Evolutionary conservation across 2,797 vertebrate species (phyloP), one percentile per base, ranked within the genome.

Genomic region (Phoxinus dragarum): DNA sequence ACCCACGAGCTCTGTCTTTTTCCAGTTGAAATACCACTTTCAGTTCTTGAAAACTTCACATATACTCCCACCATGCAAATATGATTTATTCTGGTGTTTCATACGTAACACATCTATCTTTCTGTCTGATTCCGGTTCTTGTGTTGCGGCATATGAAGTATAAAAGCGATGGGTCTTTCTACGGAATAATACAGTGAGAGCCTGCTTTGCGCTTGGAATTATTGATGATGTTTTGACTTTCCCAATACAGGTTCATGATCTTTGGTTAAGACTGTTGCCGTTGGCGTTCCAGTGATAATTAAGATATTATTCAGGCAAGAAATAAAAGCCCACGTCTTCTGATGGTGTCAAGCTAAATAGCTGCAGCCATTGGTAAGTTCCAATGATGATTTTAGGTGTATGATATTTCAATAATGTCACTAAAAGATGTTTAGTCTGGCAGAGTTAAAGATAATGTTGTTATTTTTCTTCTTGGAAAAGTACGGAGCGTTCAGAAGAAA

Each of bases 201-300:
- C 34, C 54, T 82, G 68, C 61, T 80, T 71, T 44, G 44, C 67
- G 64, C 59, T 85, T 85, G 75, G 36, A 87, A 85, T 89, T 87
- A 86, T 82, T 83, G 76, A 87, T 84, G 23, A 72, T 82, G 38
- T 76, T 80, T 81, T 59, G 40, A 72, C 42, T 66, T 81, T 40
- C n/a, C 23, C n/a, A 9, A 72, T 69, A 42, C 61, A 44, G 72
- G 27, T 64, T 81, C 64, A 36, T 78, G 34, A 59, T 82, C 38
- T 74, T 80, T 72, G 34, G 38, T 71, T 79, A 84, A 79, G 19
- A 47, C 27, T 59, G 23, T 56, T 54, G 5, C 52, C 3, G 1
- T 40, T 40, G 56, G 23, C 16, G 1, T 73, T 80, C 68, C 23
- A 3, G 17, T 54, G 47, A 27, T 74, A 54, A 74, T 81, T 54